Evolutionary conservation across 2,888 invertebrate species (phyloP), one percentile per base, ranked within the genome.

Genomic region (Drosophila sordidapex): DNA sequence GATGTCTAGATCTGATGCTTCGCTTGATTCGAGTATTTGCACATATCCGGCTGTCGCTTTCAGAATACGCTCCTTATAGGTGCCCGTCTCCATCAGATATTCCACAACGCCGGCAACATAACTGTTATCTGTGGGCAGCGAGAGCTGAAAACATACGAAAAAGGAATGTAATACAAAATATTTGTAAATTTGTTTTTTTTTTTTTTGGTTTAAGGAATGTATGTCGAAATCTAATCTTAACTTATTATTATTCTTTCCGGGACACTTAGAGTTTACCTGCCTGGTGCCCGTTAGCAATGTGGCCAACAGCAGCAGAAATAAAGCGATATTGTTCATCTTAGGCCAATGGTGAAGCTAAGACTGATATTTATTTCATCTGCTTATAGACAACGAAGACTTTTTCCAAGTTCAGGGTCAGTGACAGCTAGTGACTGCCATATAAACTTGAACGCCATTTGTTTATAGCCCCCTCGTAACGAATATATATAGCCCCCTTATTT

Each of bases 51-150:
- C 10, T 8, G 86, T 61, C 36, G 78, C 74, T n/a, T 61, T 35
- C 1, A n/a, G 8, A 64, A 79, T 46, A 4, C 49, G 93, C 0
- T 69, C 49, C 4, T 27, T 49, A 0, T 56, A 11, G 0, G 76
- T 71, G 1, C 91, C 92, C 52, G 91, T 66, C 1, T 82, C 74
- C 0, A 86, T 72, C 0, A 94, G 94, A 70, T 94, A 95, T 84
- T 96, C 96, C 15, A 95, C 95, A 0, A 95, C 95, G 0, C 95
- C 95, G 0, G 95, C 96, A 38, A 94, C 91, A 82, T 95, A 95
- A 64, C 93, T 94, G 49, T 93, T 84, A 79, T 94, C 94, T n/a
- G 70, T 69, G 4, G 73, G 74, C 70, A 62, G 38, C 7, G 90
- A 85, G 0, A 65, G 5, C 90, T 89, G 21, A 13, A 38, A 38